Conservation (phyloP, 2,113 vertebrate genomes). For the Menidia beryllina region DNA sequence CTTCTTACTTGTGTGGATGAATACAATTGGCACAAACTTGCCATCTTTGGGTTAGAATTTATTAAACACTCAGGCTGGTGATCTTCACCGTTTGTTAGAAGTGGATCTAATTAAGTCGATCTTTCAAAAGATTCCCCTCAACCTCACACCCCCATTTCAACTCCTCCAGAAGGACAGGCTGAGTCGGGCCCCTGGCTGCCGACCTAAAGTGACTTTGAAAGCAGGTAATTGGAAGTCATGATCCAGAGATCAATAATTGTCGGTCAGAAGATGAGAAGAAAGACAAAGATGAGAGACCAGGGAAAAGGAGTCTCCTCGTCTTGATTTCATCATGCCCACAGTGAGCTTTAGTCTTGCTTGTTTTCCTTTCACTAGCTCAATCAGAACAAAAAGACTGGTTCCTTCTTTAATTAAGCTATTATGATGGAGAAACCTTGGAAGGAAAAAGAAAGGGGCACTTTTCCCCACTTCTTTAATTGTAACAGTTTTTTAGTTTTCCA, state of each 20-base stretch:
- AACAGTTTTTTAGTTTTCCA: too few species aligned
- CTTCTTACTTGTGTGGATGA: constrained; percentile 47
- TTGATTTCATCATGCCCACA: constrained; percentile 53
- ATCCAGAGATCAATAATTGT: constrained; percentile 78
- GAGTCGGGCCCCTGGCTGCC: constrained; percentile 49
- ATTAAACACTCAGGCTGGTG: constrained; percentile 60
- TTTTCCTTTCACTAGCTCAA: constrained; percentile 42
- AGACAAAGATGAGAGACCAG: constrained; percentile 16
- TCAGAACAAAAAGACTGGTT: constrained; percentile 38
- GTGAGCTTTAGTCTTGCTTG: constrained; percentile 35
- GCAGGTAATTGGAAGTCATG: constrained; percentile 79
- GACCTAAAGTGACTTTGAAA: constrained; percentile 80
- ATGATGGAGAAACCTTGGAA: constrained; percentile 6
- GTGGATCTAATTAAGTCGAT: constrained; percentile 26
- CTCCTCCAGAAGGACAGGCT: constrained; percentile 49
- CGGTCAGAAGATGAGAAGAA: constrained; percentile 65
- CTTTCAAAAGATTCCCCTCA: constrained; percentile 43
- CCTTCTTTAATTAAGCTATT: constrained; percentile 24
- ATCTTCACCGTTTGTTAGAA: constrained; percentile 52
- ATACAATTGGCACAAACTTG: constrained; percentile 42
- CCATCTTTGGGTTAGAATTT: constrained; percentile 43
- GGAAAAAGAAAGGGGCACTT: too few species aligned
- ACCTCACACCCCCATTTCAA: constrained; percentile 3
- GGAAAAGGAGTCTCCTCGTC: constrained; percentile 10
- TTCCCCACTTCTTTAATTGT: too few species aligned